A percentile compares a stretch with the other conserved stretches of the same genome.
Evolutionary conservation across 2,888 invertebrate species (phyloP).

Genomic region (Dolichopus griseipennis): DNA sequence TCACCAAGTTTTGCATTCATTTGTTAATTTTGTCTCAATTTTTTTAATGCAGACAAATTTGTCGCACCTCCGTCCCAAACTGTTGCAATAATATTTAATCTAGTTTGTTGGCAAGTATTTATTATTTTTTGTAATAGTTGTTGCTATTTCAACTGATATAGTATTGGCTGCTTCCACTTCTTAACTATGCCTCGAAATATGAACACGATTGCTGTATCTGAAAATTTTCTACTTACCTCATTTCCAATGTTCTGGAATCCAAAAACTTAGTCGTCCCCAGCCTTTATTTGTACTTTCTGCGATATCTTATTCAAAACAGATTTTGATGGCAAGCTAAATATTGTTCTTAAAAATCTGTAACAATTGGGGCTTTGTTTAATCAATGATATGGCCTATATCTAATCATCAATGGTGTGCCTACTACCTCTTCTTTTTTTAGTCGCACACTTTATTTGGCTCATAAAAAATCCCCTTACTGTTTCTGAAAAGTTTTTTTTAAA

Average conservation of each 20-base stretch:
- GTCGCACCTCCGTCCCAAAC: neutral
- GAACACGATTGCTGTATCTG: neutral
- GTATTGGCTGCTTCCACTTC: neutral
- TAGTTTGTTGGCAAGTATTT: neutral
- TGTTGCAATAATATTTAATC: neutral
- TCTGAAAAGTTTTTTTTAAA: no score
- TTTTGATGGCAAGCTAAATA: neutral
- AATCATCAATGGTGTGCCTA: neutral
- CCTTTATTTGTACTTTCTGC: neutral
- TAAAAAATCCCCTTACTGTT: no score
- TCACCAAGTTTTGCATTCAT: neutral
- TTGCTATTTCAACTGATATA: neutral
- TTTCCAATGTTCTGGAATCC: neutral
- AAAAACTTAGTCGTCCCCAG: neutral
- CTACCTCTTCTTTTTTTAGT: neutral
- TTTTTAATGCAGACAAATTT: neutral
- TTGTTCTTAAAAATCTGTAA: neutral
- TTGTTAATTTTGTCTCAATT: neutral
- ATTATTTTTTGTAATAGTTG: neutral
- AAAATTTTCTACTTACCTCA: neutral
- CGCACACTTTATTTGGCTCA: no score
- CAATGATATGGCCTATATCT: neutral
- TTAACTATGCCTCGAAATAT: neutral
- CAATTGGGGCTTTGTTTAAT: neutral
- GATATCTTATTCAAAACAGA: neutral